These are phyloP conservation scores for Tragelaphus oryx DNA, from an alignment of 2,797 vertebrate species.

Conservation along the genomic window DNA sequence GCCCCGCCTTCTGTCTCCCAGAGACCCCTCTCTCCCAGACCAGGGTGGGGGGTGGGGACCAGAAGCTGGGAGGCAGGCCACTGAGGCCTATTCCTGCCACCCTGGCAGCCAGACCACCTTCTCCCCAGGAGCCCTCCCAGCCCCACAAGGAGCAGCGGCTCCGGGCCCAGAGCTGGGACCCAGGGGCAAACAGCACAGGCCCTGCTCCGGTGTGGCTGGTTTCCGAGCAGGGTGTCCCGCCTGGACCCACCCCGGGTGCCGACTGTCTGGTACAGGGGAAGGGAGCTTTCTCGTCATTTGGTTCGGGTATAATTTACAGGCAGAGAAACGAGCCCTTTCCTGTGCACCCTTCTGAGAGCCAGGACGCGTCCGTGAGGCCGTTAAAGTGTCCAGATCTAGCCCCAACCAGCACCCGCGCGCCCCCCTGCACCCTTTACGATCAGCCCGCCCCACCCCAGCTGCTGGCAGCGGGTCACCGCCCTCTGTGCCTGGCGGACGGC, in stretches of 20 bases:
- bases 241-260: rapidly evolving
- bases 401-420: rapidly evolving
- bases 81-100: not conserved
- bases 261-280: not conserved
- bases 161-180: not conserved
- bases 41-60: not conserved
- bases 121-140: not conserved
- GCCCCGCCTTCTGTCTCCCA: not conserved
- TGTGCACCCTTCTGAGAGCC: rapidly evolving
- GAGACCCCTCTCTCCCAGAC: not conserved
- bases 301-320: rapidly evolving
- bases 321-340: rapidly evolving
- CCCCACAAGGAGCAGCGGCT: not conserved
- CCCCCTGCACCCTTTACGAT: rapidly evolving
- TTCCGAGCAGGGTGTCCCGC: rapidly evolving
- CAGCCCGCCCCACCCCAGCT: not conserved
- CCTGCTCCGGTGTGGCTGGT: rapidly evolving
- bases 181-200: rapidly evolving
- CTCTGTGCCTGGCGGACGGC: rapidly evolving
- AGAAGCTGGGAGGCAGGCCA: not conserved
- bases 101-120: not conserved
- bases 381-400: rapidly evolving
- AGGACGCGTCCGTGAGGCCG: rapidly evolving
- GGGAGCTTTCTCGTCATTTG: rapidly evolving
- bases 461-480: rapidly evolving